Base-by-base conservation (phyloP, 2,113 vertebrate species). In the Thinocorus orbignyianus region DNA sequence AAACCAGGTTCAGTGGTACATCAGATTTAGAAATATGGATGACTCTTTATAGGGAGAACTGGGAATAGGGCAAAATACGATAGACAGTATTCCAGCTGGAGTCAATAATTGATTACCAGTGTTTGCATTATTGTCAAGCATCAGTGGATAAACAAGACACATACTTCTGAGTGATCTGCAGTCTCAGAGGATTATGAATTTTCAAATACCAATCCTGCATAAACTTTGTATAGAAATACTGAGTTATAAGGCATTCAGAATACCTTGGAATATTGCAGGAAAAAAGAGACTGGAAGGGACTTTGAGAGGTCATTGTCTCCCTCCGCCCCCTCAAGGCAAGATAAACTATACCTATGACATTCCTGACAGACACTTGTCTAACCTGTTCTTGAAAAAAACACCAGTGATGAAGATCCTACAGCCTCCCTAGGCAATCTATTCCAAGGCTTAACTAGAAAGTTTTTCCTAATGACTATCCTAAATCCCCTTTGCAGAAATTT, bases 401-500 rank as follows among this genome's bases (percentile, higher is more conserved):
- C 9, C 23, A 44, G 42, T 17, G 35, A 81, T 22, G 81, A 42
- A 73, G 18, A 81, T 55, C 35, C 76, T 62, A 66, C 13, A 2
- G 42, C 14, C 20, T 92, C 83, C 48, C 33, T 71, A 92, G 83
- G 91, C 88, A 89, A 86, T 86, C 91, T 91, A 11, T 86, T 92
- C 61, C 77, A 81, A 91, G 60, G 44, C 30, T 95, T 86, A 93
- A 94, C 6, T 1, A 86, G 95, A 66, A 96, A 89, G 60, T 81
- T 93, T 92, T 93, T 92, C 80, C 60, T 89, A 92, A 93, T 84
- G 83, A 93, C 86, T 93, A 48, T 71, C 72, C 83, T 91, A 92
- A 94, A 93, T 91, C 72, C 77, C 52, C 26, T 95, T 92, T 87
- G 69, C 86, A 91, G 73, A 95, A 89, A 91, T 89, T 93, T 71